Evolutionary conservation across 2,113 vertebrate genomes (phyloP), one percentile per base, ranked within the genome.

Genomic region (Ciconia stormi): DNA sequence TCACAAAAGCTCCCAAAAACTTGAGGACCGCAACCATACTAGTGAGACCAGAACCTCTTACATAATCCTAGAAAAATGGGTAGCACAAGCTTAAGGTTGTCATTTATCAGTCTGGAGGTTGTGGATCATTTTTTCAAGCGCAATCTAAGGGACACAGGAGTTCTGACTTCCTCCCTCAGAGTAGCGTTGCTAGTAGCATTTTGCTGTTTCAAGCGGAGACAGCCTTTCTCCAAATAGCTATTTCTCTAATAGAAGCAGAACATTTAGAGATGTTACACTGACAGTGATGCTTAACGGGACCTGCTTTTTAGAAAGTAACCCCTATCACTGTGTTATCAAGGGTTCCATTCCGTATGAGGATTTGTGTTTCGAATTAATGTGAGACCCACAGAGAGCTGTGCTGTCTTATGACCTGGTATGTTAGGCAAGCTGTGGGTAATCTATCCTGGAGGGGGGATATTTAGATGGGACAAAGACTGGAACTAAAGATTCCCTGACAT

Each of bases 401-500:
- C 62, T 82, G 36, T 78, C 38, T 78, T 12, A 1, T 58, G 63
- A 82, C 22, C 44, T 65, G 53, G 11, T 74, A 19, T 30, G 11
- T 79, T 72, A 93, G 52, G n/a, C 56, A 89, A 63, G 72, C 72
- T 89, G 29, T 47, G n/a, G 47, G 18, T 52, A 71, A 74, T 71
- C 36, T 65, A 3, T 82, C 16, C 66, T 91, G 42, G 52, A 76
- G 44, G 7, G 11, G 40, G 13, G 10, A 59, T 89, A 29, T 87
- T 89, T 94, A 70, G 53, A 65, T 72, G 46, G 66, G 66, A 73
- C 62, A 66, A 52, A 87, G 55, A 42, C 50, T 82, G 47, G 58
- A 94, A 76, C 29, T 94, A 87, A 92, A 92, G 81, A 95, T 94
- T 95, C 66, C 56, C 22, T 89, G 44, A 58, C 25, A 76, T 92